phyloP scores from a whole-genome alignment of 64 coral and sea anemone genomes.

The Trachythela sp. region DNA sequence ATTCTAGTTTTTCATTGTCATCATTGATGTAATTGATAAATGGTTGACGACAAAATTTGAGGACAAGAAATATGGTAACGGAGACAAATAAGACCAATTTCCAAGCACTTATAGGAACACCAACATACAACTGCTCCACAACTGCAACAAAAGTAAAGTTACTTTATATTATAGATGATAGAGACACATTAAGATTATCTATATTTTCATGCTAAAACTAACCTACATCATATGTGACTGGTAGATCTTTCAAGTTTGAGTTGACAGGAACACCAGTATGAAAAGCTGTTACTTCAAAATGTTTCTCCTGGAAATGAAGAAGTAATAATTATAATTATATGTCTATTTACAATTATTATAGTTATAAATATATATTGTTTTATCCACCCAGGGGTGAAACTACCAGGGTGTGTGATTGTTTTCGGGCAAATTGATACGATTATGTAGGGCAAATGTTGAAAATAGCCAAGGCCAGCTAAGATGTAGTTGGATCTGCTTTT shows the following conservation, averaged over 20 bases:
- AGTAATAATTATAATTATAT: neutral
- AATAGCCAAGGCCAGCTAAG: too few relatives aligned
- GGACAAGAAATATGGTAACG: neutral
- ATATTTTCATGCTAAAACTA: neutral
- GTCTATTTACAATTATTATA: neutral
- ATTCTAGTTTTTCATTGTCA: neutral
- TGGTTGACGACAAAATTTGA: neutral
- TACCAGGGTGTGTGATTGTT: too few relatives aligned
- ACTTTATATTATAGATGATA: neutral
- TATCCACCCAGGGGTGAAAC: too few relatives aligned
- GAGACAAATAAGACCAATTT: neutral
- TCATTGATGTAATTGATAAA: neutral
- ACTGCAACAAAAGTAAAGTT: neutral
- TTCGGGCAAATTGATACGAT: too few relatives aligned
- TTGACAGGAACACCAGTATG: constrained; percentile 49
- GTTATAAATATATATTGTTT: too few relatives aligned
- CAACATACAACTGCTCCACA: neutral
- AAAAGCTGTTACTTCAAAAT: constrained; percentile 59
- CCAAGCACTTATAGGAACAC: neutral
- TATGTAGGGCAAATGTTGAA: too few relatives aligned
- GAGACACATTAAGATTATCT: neutral
- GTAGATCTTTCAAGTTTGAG: constrained; percentile 8
- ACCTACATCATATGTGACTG: constrained; percentile 65
- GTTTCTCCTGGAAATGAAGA: constrained; percentile 43
- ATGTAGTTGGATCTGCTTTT: too few relatives aligned